Evolutionary conservation across 1,140 invertebrate genomes (phyloP), one percentile per base, ranked within the genome.

Genomic region (Drosophila trapezifrons): DNA sequence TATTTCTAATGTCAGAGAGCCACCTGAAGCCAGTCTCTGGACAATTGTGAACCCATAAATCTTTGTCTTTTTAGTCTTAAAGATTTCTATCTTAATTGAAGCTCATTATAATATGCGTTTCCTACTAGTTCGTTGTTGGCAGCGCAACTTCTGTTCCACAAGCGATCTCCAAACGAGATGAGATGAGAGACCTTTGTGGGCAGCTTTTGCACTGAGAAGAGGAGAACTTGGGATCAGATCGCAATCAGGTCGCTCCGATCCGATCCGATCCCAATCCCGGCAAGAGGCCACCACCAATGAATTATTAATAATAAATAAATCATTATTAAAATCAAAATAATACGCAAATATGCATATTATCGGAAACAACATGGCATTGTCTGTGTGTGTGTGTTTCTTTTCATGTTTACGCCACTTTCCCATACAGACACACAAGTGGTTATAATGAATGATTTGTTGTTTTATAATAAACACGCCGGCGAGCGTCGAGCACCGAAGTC

Each of bases 231-330:
- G 55, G 76, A 86, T 85, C 82, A 64, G 82, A 86, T 86, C 81
- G 78, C 78, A 86, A 86, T 86, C 82, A 86, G 67, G 63, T 22
- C 32, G 40, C 20, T 9, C 32, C 45, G 40, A 46, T 20, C 62
- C 40, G 52, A 47, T 64, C 27, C 27, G 62, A 73, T 74, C 60
- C 76, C 40, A 49, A 75, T 69, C 64, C 72, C 40, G 56, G 74
- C 45, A 65, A 66, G 83, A 78, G 84, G 67, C 79, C 86, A 90
- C 87, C 87, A 81, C 87, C 60, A 90, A 90, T 91, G 89, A 90
- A 91, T 91, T 91, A 84, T 91, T 90, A 90, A 90, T 81, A 90
- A 90, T 90, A 90, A 90, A 90, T 90, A 90, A 90, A 90, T 90
- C 87, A 90, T 81, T 90, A 90, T 90, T 90, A 90, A 90, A 90